Evolutionary conservation across 92 coral and sea anemone genomes (phyloP), one percentile per base, ranked within the genome.

Genomic region (Diadumene lineata): DNA sequence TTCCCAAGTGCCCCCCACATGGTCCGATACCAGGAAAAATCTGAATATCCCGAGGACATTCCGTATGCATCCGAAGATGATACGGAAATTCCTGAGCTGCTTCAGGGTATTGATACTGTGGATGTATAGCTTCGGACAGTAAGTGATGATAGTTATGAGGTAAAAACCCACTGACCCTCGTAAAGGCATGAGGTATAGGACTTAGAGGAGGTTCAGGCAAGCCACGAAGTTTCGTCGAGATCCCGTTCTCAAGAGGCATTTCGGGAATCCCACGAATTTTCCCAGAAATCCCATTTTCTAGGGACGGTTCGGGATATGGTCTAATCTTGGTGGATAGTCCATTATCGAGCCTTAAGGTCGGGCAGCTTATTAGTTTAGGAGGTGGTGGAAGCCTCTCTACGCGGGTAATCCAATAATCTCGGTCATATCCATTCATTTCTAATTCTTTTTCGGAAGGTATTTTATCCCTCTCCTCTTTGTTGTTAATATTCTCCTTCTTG

Each of bases 321-420:
- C 68, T 80, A 22, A 72, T 60, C 38, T 77, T 83, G 48, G 38
- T 27, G 1, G 92, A 67, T 25, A 83, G 9, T 34, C 88, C 85
- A 71, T 87, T 87, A 43, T 72, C 77, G 23, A 18, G 46, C 28
- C 77, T 61, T 1, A 82, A 31, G 0, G n/a, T n/a, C n/a, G 82
- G 82, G 13, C 88, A 76, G 67, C 96, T 89, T 69, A 91, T 91
- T 13, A 91, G 90, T 62, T 91, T 91, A 2, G 97, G 97, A 17
- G 97, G 97, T 0, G 89, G 92, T 0, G 97, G 97, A 1, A 91
- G 93, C 24, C 83, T 82, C 55, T 84, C 86, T 3, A 82, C 62
- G 7, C 97, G 77, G 31, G 77, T 73, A 81, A 86, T 74, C 90
- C 97, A 88, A 28, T 80, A 81, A 50, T 91, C 89, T 50, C 86